Evolutionary conservation across 2,797 vertebrate species (phyloP), one percentile per base, ranked within the genome.

Genomic region (Tokudaia muenninki): DNA sequence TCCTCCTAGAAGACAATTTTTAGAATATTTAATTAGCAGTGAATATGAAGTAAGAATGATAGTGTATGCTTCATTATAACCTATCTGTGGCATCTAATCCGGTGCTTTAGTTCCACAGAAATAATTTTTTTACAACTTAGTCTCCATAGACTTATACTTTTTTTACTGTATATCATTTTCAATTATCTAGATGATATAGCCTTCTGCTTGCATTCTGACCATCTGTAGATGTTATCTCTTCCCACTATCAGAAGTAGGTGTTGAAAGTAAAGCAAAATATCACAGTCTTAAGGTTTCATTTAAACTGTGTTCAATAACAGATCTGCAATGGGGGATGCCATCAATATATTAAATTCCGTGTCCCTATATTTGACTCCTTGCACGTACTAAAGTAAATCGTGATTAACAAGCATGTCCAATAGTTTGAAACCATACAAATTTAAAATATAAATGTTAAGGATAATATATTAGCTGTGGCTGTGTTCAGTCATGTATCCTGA

Each of bases 401-500:
- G 4, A 59, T 37, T 52, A 92, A 63, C 2, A 83, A 55, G 72
- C 16, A 50, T 11, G 74, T 55, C 11, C 17, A 79, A 8, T 74
- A 74, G 50, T 89, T 86, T 72, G 52, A 87, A 47, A 93, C 50
- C 13, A 81, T 50, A 41, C 16, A 92, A 79, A 95, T 94, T 82
- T 93, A 31, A 92, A 90, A 87, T 29, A 75, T 9, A 78, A 4
- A 63, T n/a, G 70, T 96, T 86, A 29, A 90, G 96, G 74, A 67
- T 34, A 57, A 93, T 57, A 22, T 24, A 75, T 52, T 78, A 74
- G 61, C n/a, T 87, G n/a, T 47, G 94, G 14, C 47, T 72, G 41
- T 86, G 84, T 78, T 93, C 95, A 75, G 80, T 29, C 17, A 77
- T 29, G 13, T 50, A 91, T 91, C 89, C 92, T 79, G 26, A 91